These are phyloP conservation scores for Agapostemon virescens DNA, from an alignment of 2,888 invertebrate species.

Conservation along the genomic window DNA sequence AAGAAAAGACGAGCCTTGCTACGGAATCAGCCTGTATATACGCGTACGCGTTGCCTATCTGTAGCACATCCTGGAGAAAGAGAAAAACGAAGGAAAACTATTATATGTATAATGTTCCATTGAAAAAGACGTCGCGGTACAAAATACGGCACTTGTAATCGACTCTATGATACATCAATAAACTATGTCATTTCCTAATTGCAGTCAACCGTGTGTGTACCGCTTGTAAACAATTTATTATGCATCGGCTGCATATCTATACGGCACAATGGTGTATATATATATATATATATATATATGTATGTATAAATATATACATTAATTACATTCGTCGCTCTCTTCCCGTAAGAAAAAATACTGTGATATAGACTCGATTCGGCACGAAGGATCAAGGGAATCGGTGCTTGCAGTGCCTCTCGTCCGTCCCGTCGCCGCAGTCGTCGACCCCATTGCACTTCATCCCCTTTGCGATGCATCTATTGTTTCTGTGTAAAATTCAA, in stretches of 20 bases:
- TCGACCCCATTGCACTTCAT: constrained; percentile 85
- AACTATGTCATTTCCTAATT: constrained; percentile 40
- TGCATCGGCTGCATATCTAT: constrained; percentile 47
- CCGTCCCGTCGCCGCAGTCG: constrained; percentile 86
- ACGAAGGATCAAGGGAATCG: constrained; percentile 59
- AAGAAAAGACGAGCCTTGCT: no score
- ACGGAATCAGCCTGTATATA: no score
- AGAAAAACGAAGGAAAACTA: background rate
- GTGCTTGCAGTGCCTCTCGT: constrained; percentile 83
- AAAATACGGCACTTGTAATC: constrained; percentile 34
- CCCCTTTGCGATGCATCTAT: constrained; percentile 83
- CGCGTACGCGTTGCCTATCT: constrained; percentile 2
- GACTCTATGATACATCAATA: constrained; percentile 28
- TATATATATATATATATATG: no score
- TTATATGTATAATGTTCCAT: background rate
- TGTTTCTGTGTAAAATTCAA: constrained; percentile 80
- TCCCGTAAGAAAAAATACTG: constrained; percentile 55
- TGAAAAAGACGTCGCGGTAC: background rate
- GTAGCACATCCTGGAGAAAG: constrained; percentile 6
- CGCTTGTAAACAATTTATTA: constrained; percentile 41
- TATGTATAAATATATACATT: constrained; percentile 46
- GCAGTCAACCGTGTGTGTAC: constrained; percentile 11
- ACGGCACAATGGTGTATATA: constrained; percentile 54
- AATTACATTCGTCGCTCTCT: constrained; percentile 52
- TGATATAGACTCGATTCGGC: constrained; percentile 11